These are phyloP conservation scores for Sycophila sp. DNA, from an alignment of 1,140 invertebrate species.

Conservation along the genomic window DNA sequence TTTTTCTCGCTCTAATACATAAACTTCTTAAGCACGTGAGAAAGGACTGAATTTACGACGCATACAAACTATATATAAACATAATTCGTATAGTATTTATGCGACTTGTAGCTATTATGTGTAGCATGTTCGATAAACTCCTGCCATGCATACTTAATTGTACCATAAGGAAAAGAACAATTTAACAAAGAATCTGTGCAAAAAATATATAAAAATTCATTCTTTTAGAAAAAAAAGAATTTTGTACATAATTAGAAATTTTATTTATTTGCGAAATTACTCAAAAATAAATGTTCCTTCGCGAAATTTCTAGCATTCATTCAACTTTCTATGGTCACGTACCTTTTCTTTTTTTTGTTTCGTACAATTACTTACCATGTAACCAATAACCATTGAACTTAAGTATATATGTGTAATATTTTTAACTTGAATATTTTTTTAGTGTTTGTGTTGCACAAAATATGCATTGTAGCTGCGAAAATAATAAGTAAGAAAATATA, in stretches of 20 bases:
- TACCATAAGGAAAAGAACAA: not conserved
- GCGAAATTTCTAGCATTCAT: not conserved
- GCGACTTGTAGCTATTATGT: slow-evolving; percentile 24
- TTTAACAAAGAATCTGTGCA: not conserved
- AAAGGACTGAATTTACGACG: slow-evolving; percentile 33
- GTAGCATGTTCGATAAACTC: slow-evolving; percentile 36
- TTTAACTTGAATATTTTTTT: not conserved
- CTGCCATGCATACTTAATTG: slow-evolving; percentile 24
- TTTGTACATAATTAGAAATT: not conserved
- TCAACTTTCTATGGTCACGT: no score
- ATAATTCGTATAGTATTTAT: slow-evolving; percentile 26
- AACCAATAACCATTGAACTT: not conserved
- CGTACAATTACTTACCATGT: not conserved
- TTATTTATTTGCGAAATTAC: not conserved
- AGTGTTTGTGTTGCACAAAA: not conserved
- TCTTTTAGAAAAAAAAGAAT: not conserved
- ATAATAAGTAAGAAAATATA: not conserved
- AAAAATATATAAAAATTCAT: no score
- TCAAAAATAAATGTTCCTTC: not conserved
- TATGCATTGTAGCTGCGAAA: not conserved
- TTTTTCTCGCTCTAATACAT: not conserved
- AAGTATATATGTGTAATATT: not conserved
- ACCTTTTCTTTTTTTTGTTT: not conserved
- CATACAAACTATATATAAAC: slow-evolving; percentile 5
- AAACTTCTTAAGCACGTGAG: slow-evolving; percentile 15